These are phyloP conservation scores for Papilio glaucus DNA, from an alignment of 1,140 invertebrate species.

Conservation along the genomic window DNA sequence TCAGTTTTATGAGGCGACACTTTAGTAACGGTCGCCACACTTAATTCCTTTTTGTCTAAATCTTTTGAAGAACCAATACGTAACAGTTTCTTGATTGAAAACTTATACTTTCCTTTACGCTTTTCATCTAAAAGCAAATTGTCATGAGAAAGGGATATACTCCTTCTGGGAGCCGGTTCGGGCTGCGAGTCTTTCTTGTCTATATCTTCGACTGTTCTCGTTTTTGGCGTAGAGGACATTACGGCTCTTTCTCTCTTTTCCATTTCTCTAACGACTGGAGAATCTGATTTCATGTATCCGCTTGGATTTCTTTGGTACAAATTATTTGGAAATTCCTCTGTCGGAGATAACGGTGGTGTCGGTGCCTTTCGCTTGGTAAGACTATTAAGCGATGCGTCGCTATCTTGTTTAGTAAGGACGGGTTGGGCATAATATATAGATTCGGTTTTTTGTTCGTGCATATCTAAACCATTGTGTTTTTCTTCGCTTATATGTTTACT, in stretches of 20 bases:
- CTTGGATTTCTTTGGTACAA: conserved; percentile 85
- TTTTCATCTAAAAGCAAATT: conserved; percentile 86
- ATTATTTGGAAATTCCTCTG: conserved; percentile 81
- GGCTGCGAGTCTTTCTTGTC: conserved; percentile 73
- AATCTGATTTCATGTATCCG: conserved; percentile 85
- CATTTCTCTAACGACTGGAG: conserved; percentile 89
- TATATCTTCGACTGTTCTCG: conserved; percentile 60
- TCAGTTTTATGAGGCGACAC: conserved; percentile 76
- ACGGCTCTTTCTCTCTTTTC: conserved; percentile 89
- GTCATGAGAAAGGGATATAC: conserved; percentile 89
- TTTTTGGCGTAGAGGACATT: conserved; percentile 60
- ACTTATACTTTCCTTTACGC: conserved; percentile 88
- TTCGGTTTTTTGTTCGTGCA: conserved; percentile 67
- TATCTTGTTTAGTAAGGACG: conserved; percentile 83
- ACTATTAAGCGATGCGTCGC: conserved; percentile 78
- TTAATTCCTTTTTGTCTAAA: conserved; percentile 83
- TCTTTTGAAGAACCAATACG: conserved; percentile 89
- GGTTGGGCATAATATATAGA: conserved; percentile 75
- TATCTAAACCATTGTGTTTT: conserved; percentile 66
- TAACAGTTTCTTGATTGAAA: conserved; percentile 92
- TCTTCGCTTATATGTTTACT: conserved; percentile 59
- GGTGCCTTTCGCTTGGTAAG: conserved; percentile 86
- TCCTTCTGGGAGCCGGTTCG: conserved; percentile 86
- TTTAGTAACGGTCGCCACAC: conserved; percentile 69
- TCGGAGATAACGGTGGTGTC: conserved; percentile 84